Base-by-base conservation (phyloP, 2,113 vertebrate genomes). In the Mormyrus iriodes region DNA sequence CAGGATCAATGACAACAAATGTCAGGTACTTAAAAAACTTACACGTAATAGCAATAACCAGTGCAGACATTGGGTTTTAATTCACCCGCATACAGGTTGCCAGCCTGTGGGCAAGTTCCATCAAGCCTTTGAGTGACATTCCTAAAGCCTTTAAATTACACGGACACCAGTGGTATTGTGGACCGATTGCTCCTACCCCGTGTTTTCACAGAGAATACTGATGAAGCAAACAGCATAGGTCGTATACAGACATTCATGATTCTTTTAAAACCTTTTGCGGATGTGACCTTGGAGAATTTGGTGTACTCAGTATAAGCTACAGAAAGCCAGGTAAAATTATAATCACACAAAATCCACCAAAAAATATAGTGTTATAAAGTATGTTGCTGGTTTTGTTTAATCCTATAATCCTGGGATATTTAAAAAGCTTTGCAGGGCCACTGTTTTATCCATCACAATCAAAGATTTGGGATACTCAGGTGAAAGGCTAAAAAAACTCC, bases 271-370 rank as follows among this genome's bases (percentile, higher is more conserved):
- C 3, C 46, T 51, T n/a, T 27, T 51, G 12, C 12, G 10, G 44
- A n/a, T 51, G 48, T 85, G 83, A 85, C 83, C 83, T 85, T 85
- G 83, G 48, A 85, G 83, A 42, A 27, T 46, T 85, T 85, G 83
- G 48, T 12, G 48, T 44, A 27, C 10, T 12, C 48, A 85, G 44
- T 49, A 13, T 3, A 48, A 83, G 15, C 35, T 24, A 48, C 46
- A 13, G 31, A 79, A 79, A 35, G 17, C 12, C 73, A 79, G 35
- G 15, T 42, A 79, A 35, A 79, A 79, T 19, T 79, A 42, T 53
- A 53, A 53, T 53, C 15, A 53, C 52, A 15, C 10, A 53, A 53
- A 19, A 53, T 53, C 12, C 52, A 53, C 17, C 73, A 79, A 42
- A 58, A 35, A 42, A 39, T 39, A 4, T 76, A 39, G 69, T 17